These are phyloP conservation scores for Petrocephalus schoutedeni DNA, from an alignment of 2,797 vertebrate species.

Conservation along the genomic window DNA sequence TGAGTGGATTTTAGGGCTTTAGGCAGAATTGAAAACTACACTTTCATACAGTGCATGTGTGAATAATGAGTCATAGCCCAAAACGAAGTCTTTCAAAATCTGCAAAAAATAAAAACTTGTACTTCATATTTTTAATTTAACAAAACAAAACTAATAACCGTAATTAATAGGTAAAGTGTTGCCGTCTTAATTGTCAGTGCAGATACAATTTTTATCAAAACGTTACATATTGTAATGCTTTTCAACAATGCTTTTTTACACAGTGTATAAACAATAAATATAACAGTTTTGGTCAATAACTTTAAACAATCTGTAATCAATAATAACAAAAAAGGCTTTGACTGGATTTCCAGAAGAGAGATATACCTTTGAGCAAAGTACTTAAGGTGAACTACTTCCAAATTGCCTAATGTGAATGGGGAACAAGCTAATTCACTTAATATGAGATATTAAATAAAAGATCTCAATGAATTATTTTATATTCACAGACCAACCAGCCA, in stretches of 20 bases:
- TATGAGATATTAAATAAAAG: conserved; percentile 10
- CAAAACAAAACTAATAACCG: not conserved
- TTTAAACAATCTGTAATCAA: not conserved
- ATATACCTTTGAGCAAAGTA: not conserved
- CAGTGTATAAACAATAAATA: not conserved
- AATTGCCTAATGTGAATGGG: conserved; percentile 8
- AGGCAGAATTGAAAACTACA: conserved; percentile 14
- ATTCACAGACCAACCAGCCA: not conserved
- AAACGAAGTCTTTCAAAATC: not conserved
- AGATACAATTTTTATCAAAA: not conserved
- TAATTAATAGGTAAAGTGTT: not conserved
- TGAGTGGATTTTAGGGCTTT: conserved; percentile 21
- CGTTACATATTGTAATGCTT: not conserved
- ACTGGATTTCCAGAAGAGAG: not conserved
- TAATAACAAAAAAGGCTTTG: not conserved
- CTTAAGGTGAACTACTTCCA: not conserved
- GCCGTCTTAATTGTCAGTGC: not conserved
- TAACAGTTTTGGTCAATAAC: not conserved
- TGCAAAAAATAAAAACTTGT: not conserved
- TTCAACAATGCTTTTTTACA: not conserved
- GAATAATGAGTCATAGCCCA: not conserved
- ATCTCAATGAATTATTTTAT: conserved; percentile 10
- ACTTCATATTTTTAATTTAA: not conserved
- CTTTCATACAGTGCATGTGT: not conserved
- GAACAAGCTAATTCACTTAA: not conserved